Evolutionary conservation across 2,888 invertebrate genomes (phyloP).

Genomic region (Eulithis testata): DNA sequence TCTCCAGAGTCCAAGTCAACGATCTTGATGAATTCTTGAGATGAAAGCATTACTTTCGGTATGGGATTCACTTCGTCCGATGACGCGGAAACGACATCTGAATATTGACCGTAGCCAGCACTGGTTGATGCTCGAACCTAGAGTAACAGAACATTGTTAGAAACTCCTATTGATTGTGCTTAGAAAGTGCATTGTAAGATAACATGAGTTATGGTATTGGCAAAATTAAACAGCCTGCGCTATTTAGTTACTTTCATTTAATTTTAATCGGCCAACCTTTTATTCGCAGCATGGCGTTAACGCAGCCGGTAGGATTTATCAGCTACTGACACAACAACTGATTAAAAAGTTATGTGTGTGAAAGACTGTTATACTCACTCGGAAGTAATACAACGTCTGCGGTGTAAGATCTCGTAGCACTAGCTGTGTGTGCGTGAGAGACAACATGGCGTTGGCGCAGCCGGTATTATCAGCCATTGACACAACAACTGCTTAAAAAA

Average conservation of each 20-base stretch:
- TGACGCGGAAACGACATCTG: slow-evolving; percentile 84
- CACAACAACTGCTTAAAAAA: too few relatives aligned
- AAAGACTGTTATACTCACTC: too few relatives aligned
- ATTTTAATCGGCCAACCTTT: too few relatives aligned
- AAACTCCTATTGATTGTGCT: neutral
- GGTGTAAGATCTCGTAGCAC: too few relatives aligned
- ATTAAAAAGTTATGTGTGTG: too few relatives aligned
- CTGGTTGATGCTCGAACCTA: slow-evolving; percentile 92
- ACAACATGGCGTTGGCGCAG: neutral
- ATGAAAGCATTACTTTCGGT: slow-evolving; percentile 91
- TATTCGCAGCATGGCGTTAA: slow-evolving; percentile 53
- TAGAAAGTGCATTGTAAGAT: too few relatives aligned
- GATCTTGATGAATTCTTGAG: slow-evolving; percentile 88
- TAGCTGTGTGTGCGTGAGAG: neutral
- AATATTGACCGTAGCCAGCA: slow-evolving; percentile 90
- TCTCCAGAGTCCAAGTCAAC: slow-evolving; percentile 90
- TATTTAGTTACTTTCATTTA: too few relatives aligned
- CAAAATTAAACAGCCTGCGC: too few relatives aligned
- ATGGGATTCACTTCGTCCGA: slow-evolving; percentile 90
- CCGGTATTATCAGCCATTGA: too few relatives aligned
- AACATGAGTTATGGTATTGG: too few relatives aligned
- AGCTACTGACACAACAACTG: too few relatives aligned
- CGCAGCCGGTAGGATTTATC: slow-evolving; percentile 4
- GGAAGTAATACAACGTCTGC: too few relatives aligned
- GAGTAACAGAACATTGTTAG: neutral